A percentile compares a stretch with the other conserved stretches of the same genome.
phyloP scores from a whole-genome alignment of 2,113 vertebrate genomes.

The Australoheros scitulus region DNA sequence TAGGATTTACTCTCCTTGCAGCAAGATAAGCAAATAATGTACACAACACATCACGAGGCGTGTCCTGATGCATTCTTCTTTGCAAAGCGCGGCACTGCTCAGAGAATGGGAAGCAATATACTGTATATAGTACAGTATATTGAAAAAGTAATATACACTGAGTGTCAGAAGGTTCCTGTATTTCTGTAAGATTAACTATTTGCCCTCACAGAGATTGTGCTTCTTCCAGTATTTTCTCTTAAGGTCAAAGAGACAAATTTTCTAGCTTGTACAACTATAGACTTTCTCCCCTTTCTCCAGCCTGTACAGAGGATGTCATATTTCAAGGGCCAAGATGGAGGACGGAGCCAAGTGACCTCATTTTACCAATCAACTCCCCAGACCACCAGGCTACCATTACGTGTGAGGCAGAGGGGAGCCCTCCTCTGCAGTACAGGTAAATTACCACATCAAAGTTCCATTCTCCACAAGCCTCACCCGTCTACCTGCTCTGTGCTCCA shows the following conservation, averaged over 20 bases:
- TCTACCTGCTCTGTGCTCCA: not conserved
- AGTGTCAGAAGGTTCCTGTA: conserved; percentile 24
- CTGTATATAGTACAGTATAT: not conserved
- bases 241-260: conserved; percentile 58
- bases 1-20: conserved; percentile 13
- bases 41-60: not conserved
- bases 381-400: conserved; percentile 76
- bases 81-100: not conserved
- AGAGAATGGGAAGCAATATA: not conserved
- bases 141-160: conserved; percentile 35
- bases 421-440: conserved; percentile 79
- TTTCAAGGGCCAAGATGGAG: conserved; percentile 83
- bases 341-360: conserved; percentile 79
- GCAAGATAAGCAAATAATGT: conserved; percentile 33
- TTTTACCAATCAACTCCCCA: conserved; percentile 78
- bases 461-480: not conserved
- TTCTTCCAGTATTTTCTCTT: conserved; percentile 45
- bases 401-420: conserved; percentile 78
- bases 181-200: conserved; percentile 44
- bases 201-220: conserved; percentile 4
- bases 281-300: conserved; percentile 56
- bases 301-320: conserved; percentile 76
- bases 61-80: conserved; percentile 13
- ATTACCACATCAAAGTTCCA: conserved; percentile 35
- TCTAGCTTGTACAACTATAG: conserved; percentile 36